Conservation (phyloP, 2,113 vertebrate genomes). For the Oryzias melastigma region DNA sequence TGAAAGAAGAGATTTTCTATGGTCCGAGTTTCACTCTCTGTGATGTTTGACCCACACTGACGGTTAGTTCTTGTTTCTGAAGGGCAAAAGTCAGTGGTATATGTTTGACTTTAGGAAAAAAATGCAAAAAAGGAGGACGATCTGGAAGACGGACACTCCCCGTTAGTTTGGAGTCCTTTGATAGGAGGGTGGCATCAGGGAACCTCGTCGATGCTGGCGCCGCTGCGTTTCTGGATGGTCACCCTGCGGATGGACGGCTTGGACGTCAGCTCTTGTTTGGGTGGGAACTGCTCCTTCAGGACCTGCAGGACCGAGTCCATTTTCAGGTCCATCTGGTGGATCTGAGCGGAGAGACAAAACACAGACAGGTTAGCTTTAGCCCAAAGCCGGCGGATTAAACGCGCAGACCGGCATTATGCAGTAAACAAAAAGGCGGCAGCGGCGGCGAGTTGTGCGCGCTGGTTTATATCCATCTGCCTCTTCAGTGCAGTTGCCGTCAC, state of each 20-base stretch:
- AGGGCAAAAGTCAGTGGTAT: conserved; percentile 27
- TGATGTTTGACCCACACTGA: neutral
- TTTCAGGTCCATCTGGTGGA: conserved; percentile 76
- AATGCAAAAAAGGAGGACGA: conserved; percentile 10
- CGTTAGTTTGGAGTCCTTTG: conserved; percentile 28
- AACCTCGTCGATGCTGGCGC: conserved; percentile 68
- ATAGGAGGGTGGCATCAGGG: conserved; percentile 50
- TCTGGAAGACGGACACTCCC: conserved; percentile 34
- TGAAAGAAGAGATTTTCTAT: neutral
- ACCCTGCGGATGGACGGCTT: conserved; percentile 65
- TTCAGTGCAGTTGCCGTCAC: conserved; percentile 39
- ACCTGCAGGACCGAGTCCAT: conserved; percentile 72
- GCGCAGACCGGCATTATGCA: neutral
- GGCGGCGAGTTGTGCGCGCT: conserved; percentile 7
- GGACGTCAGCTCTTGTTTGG: conserved; percentile 59
- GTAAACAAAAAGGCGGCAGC: conserved; percentile 34
- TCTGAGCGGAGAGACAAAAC: conserved; percentile 47
- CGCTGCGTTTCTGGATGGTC: conserved; percentile 70
- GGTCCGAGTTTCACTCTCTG: too few relatives aligned
- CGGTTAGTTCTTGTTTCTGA: conserved; percentile 9
- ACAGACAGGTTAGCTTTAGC: conserved; percentile 32
- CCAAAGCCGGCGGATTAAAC: conserved; percentile 19
- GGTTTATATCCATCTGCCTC: conserved; percentile 35
- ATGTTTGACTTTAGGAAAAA: neutral
- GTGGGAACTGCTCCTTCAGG: conserved; percentile 69